phyloP scores from a whole-genome alignment of 2,888 invertebrate genomes.

The Thalpophila matura region DNA sequence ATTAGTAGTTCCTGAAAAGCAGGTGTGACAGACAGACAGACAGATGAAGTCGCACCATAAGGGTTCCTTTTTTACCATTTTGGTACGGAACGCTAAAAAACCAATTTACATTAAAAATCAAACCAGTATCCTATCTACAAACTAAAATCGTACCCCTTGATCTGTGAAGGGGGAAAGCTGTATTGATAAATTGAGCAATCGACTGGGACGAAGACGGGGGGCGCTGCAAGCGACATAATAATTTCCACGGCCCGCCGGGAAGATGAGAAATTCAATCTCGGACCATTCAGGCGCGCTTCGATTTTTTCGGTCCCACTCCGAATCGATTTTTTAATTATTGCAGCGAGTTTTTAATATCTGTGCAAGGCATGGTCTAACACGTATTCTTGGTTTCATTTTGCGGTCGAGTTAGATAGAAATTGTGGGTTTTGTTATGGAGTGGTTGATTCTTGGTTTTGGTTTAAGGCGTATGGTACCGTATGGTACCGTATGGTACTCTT shows the following conservation, averaged over 20 bases:
- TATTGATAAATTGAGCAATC: slow-evolving; percentile 90
- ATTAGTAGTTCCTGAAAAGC: too few relatives aligned
- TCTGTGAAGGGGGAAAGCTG: slow-evolving; percentile 73
- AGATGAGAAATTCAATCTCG: slow-evolving; percentile 84
- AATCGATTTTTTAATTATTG: slow-evolving; percentile 63
- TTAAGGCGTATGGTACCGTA: too few relatives aligned
- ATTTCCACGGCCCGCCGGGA: slow-evolving; percentile 79
- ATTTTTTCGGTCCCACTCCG: slow-evolving; percentile 59
- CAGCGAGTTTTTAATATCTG: slow-evolving; percentile 60
- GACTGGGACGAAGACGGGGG: slow-evolving; percentile 80
- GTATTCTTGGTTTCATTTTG: slow-evolving; percentile 39
- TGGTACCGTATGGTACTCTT: too few relatives aligned
- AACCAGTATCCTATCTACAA: slow-evolving; percentile 35
- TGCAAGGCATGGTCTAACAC: slow-evolving; percentile 6
- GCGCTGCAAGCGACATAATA: slow-evolving; percentile 86
- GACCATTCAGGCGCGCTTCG: slow-evolving; percentile 57
- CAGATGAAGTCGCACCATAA: too few relatives aligned
- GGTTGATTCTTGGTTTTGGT: neutral
- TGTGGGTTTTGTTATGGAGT: neutral
- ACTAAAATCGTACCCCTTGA: slow-evolving; percentile 38
- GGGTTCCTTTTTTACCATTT: too few relatives aligned
- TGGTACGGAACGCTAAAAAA: too few relatives aligned
- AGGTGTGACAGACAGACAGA: too few relatives aligned
- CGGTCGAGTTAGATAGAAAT: neutral
- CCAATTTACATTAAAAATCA: neutral